Percentiles rank a stretch among this genome's conserved stretches.
Conservation (phyloP, 2,113 vertebrate genomes). For the Dicerorhinus sumatrensis region DNA sequence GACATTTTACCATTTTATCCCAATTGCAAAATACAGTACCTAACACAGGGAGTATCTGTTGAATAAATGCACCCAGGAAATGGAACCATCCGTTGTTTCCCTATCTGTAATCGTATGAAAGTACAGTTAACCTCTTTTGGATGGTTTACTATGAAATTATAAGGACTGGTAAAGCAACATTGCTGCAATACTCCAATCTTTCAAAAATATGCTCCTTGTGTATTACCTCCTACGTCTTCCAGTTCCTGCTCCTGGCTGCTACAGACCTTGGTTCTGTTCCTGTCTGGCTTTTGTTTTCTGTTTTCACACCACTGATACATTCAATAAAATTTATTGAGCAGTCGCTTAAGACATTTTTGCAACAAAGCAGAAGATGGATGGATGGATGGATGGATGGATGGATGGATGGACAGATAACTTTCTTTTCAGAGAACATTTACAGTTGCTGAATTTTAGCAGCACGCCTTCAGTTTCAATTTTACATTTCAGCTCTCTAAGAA, state of each 20-base stretch:
- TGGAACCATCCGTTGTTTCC: background rate
- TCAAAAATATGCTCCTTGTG: background rate
- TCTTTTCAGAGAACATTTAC: slow-evolving; percentile 40
- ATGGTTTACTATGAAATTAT: background rate
- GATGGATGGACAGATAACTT: background rate
- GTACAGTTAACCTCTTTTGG: background rate
- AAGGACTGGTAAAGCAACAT: background rate
- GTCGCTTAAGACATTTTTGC: background rate
- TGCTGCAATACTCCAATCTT: background rate
- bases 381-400: background rate
- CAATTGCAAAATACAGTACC: background rate
- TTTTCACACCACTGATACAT: background rate
- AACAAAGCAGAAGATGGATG: slow-evolving; percentile 4
- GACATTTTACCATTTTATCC: background rate
- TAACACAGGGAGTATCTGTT: background rate
- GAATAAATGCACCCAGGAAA: background rate
- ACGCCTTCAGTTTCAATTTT: slow-evolving; percentile 44
- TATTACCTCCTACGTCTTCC: background rate
- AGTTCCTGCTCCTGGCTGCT: background rate
- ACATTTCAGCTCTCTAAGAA: slow-evolving; percentile 28
- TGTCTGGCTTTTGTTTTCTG: slow-evolving; percentile 11
- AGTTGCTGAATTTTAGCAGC: slow-evolving; percentile 7
- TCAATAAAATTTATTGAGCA: slow-evolving; percentile 4
- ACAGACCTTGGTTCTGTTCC: background rate
- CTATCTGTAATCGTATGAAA: background rate